Evolutionary conservation across 2,888 invertebrate species (phyloP), one percentile per base, ranked within the genome.

Genomic region (Hypercompe scribonia): DNA sequence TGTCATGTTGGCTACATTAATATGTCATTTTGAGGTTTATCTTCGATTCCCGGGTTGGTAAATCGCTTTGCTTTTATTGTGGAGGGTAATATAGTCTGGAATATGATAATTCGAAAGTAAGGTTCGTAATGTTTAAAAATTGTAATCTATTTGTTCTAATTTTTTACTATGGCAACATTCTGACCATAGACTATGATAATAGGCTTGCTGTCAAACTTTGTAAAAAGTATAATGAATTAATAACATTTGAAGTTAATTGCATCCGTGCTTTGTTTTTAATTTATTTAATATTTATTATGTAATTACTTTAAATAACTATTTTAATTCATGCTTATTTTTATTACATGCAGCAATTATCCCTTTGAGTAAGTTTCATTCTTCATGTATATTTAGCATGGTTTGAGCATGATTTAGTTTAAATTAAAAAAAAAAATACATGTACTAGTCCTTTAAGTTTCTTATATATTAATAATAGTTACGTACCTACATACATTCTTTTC

Each of bases 271-370:
- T 70, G 4, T 42, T 64, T n/a, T 11, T 2, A 54, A 31, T 61
- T 8, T 46, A 70, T 63, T 46, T 63, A 28, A 15, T 63, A 42
- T 33, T 64, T 63, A 42, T 70, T 70, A 24, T 85, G 72, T 87
- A 90, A 88, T 84, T 68, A 68, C 24, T 67, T 31, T 61, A 18
- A 18, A 65, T 67, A 46, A 64, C 65, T 68, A 79, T 83, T 77
- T 70, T 71, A 69, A 78, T 80, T 77, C 74, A 72, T 69, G 66
- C 66, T 88, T 90, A 81, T 91, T 93, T 92, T 88, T 84, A 90
- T 94, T 89, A 89, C 95, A 95, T 82, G 95, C 95, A 95, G 95
- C 95, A 93, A 94, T 91, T 90, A 88, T 88, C 93, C 93, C 87
- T 94, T 93, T 88, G 92, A 95, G 96, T 95, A 95, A 96, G 96